A percentile compares a stretch with the other conserved stretches of the same genome.
Conservation (phyloP, 2,113 vertebrate genomes). For the Leuciscus idus region DNA sequence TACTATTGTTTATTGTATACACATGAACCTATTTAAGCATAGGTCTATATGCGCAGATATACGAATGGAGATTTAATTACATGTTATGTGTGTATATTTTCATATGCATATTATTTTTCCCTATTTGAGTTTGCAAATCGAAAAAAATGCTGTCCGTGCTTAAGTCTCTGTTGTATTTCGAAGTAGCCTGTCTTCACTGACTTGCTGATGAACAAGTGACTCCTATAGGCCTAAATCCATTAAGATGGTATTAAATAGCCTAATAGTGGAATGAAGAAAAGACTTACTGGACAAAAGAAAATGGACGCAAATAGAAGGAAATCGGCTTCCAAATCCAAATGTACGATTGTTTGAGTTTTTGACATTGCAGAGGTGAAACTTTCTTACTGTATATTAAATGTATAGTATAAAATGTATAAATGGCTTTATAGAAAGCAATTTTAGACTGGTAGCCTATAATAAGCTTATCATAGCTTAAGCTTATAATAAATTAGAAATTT, state of each 20-base stretch:
- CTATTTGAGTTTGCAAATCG: no score
- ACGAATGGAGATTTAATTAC: no score
- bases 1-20: no score
- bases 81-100: no score
- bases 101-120: no score
- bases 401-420: no score
- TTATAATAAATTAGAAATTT: background rate
- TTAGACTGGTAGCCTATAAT: background rate
- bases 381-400: background rate
- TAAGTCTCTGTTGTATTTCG: background rate
- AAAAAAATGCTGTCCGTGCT: background rate
- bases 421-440: background rate
- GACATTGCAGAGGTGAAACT: background rate
- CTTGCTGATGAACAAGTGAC: background rate
- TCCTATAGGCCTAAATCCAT: background rate
- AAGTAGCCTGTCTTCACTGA: background rate
- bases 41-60: no score
- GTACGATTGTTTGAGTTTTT: background rate
- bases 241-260: background rate
- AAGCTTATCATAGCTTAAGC: no score
- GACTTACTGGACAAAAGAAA: background rate
- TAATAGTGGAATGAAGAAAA: background rate
- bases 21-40: no score
- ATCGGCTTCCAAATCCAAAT: background rate
- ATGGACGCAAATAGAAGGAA: background rate